These are phyloP conservation scores for Rhagonycha fulva DNA, from an alignment of 2,888 invertebrate species.

Conservation along the genomic window DNA sequence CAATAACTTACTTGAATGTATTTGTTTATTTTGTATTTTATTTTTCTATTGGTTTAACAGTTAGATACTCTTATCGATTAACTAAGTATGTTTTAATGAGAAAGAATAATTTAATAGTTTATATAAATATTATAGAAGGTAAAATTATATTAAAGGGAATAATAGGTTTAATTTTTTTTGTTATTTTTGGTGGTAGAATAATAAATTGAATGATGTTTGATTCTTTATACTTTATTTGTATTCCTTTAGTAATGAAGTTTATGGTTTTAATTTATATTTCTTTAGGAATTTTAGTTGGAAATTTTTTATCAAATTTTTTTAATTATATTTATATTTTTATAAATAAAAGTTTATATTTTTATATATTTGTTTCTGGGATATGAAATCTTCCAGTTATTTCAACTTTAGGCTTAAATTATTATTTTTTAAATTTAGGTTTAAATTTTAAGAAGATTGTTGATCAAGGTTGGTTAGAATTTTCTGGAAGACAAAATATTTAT, in stretches of 20 bases:
- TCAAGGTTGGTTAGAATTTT: slow-evolving; percentile 35
- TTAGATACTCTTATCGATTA: slow-evolving; percentile 63
- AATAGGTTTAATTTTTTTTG: slow-evolving; percentile 56
- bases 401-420: slow-evolving; percentile 52
- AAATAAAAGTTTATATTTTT: slow-evolving; percentile 46
- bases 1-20: slow-evolving; percentile 60
- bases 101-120: slow-evolving; percentile 52
- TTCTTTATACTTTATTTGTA: slow-evolving; percentile 60
- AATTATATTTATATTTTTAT: slow-evolving; percentile 53
- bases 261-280: slow-evolving; percentile 60
- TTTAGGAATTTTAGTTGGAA: slow-evolving; percentile 52
- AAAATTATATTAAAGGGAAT: slow-evolving; percentile 57
- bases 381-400: slow-evolving; percentile 59
- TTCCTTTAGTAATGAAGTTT: slow-evolving; percentile 59
- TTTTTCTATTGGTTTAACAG: slow-evolving; percentile 63
- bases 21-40: slow-evolving; percentile 61
- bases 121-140: slow-evolving; percentile 56
- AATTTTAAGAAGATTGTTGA: slow-evolving; percentile 55
- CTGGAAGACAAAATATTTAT: slow-evolving; percentile 40
- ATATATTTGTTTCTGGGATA: slow-evolving; percentile 52
- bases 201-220: slow-evolving; percentile 62
- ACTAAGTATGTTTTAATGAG: slow-evolving; percentile 60
- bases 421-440: slow-evolving; percentile 55
- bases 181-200: slow-evolving; percentile 59
- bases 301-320: slow-evolving; percentile 55